Conservation (phyloP, 2,797 vertebrate genomes). For the Ambastaia sidthimunki region DNA sequence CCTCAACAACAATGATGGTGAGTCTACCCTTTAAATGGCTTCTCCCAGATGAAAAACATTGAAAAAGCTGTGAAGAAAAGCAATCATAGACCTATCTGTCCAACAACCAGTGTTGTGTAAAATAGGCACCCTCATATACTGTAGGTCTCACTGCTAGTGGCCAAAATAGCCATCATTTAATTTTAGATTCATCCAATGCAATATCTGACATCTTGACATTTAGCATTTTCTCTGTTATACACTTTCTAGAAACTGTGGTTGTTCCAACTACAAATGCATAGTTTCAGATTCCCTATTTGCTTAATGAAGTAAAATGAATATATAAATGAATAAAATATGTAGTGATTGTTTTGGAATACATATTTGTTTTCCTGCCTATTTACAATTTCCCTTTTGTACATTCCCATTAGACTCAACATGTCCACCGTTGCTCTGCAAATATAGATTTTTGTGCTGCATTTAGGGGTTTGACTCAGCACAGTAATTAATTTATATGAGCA, state of each 20-base stretch:
- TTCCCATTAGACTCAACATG: not conserved
- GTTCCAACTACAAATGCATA: too few relatives aligned
- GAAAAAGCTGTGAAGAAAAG: constrained; percentile 25
- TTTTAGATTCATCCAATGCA: not conserved
- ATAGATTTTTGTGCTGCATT: constrained; percentile 4
- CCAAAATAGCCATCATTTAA: not conserved
- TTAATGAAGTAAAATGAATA: too few relatives aligned
- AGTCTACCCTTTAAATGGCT: constrained; percentile 10
- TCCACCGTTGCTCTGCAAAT: constrained; percentile 14
- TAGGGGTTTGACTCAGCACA: not conserved
- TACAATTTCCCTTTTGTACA: not conserved
- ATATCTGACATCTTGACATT: not conserved
- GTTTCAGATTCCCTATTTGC: too few relatives aligned
- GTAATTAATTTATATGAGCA: not conserved
- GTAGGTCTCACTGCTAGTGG: not conserved
- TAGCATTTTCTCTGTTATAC: too few relatives aligned
- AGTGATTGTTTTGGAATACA: too few relatives aligned
- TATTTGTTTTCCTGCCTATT: too few relatives aligned
- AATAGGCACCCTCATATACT: not conserved
- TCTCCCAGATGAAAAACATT: constrained; percentile 5
- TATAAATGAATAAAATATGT: too few relatives aligned
- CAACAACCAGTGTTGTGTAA: not conserved
- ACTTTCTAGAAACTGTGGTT: too few relatives aligned
- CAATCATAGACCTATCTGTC: constrained; percentile 44
- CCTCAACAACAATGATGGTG: constrained; percentile 28